A percentile compares a stretch with the other conserved stretches of the same genome.
These are phyloP conservation scores for Gasteruption jaculator DNA, from an alignment of 2,888 invertebrate species.

Conservation along the genomic window DNA sequence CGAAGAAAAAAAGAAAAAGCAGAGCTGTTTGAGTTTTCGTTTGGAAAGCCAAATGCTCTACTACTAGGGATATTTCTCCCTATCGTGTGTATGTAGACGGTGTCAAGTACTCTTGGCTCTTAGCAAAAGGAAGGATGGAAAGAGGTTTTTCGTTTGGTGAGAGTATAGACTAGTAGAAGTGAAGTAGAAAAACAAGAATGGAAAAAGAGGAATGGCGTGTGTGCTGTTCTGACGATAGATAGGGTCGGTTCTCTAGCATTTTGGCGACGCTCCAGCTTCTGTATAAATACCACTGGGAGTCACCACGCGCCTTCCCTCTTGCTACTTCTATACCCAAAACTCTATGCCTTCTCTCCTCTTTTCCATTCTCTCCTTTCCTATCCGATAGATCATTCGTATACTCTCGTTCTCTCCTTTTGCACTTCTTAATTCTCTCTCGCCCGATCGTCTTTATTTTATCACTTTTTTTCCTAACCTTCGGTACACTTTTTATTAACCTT, in stretches of 20 bases:
- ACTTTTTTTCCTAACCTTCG: conserved; percentile 18
- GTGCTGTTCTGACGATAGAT: conserved; percentile 39
- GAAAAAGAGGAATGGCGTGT: conserved; percentile 19
- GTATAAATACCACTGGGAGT: conserved; percentile 47
- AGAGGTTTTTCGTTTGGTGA: conserved; percentile 7
- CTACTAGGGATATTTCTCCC: conserved; percentile 21
- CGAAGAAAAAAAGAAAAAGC: conserved; percentile 8
- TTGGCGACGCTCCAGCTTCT: conserved; percentile 48
- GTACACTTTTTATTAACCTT: conserved; percentile 12
- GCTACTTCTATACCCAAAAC: conserved; percentile 17
- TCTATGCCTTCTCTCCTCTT: conserved; percentile 11
- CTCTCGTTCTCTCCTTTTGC: conserved; percentile 10
- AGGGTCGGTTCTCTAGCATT: conserved; percentile 45
- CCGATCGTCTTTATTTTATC: conserved; percentile 11
- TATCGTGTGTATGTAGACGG: conserved; percentile 23
- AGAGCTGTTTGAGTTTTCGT: neutral
- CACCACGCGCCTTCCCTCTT: conserved; percentile 29
- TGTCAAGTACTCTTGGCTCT: conserved; percentile 29
- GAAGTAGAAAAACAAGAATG: conserved; percentile 13
- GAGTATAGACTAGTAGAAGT: conserved; percentile 12
- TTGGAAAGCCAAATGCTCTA: no score
- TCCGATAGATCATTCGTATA: neutral
- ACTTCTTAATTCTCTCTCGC: conserved; percentile 13
- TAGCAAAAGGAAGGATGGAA: conserved; percentile 8
- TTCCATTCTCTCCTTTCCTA: conserved; percentile 10